Base-by-base conservation (phyloP, 1,140 invertebrate genomes). In the Nylanderia fulva region DNA sequence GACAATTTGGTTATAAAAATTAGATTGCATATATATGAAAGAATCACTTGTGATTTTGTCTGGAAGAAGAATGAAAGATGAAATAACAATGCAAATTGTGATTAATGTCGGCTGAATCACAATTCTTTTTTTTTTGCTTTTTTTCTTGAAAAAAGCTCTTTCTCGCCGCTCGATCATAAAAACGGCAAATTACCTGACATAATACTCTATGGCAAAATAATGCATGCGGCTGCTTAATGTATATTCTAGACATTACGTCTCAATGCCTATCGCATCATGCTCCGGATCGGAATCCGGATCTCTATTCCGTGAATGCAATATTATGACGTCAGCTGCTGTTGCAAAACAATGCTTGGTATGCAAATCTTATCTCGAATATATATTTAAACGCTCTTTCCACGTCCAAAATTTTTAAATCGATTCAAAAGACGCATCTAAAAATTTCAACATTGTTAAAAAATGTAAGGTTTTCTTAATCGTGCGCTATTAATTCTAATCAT, bases 231-330 rank as follows among this genome's bases (percentile, higher is more conserved):
- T 33, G 24, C 33, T 80, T 48, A 66, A 76, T 64, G 80, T 71
- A 85, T 82, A 60, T 71, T 39, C 18, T 39, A 27, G 39, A 58
- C 48, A 39, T 85, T 88, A 85, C 64, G 82, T 87, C 79, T 86
- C 86, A 76, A 88, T 85, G 85, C 66, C 85, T 82, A 88, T 74
- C 64, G 76, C 72, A 86, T 76, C 75, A 56, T 71, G 87, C 66
- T 88, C 79, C 54, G 69, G 63, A 85, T 83, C 75, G 90, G 90
- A 92, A 92, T 92, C 91, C 91, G 91, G 91, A 92, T 92, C 86
- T 39, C n/a, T 71, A 9, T 36, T 33, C 42, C 24, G 61, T 64
- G 61, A 80, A 27, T 82, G 42, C 27, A 18, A 52, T n/a, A 54
- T 79, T 74, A 80, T 86, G 87, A 84, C 87, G 68, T 89, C 87